Base-by-base conservation (phyloP, 1,140 invertebrate species). In the Macrosteles quadrilineatus region DNA sequence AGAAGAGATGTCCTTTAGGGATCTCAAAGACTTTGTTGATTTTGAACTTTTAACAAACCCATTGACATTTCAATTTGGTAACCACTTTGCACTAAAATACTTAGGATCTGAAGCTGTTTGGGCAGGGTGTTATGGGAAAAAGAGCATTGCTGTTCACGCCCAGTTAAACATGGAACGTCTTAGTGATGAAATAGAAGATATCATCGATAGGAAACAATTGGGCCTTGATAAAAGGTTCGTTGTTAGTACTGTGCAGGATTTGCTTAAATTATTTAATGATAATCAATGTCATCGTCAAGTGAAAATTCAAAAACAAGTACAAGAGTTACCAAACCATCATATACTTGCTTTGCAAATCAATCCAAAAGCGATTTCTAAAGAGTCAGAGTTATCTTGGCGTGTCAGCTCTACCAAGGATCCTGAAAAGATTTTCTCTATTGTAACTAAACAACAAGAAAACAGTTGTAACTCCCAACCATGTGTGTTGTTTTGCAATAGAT, bases 141-240 rank as follows among this genome's bases (percentile, higher is more conserved):
- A 25, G 23, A 21, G 31, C 19, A 57, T 68, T 3, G 50, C 50
- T 40, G 21, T 71, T 2, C 32, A 67, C 32, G 70, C 59, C 25
- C 70, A 67, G n/a, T 36, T 71, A 21, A 67, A 71, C 36, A 47
- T 68, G 14, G 70, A 71, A 27, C 57, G 29, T 14, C 30, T 67
- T 11, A 67, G 47, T 40, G 68, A 67, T 64, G 57, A 71, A 64
- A 32, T 71, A 17, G 19, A 55, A 63, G 63, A 55, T 27, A 25
- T 71, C 31, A 27, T 66, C 36, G 47, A 71, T 25, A 45, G 32
- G 19, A 29, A 59, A 43, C 32, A 36, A 6, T 36, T 6, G 4
- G n/a, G n/a, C n/a, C n/a, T n/a, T n/a, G 67, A 62, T 29, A 32
- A 40, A 21, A 68, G 62, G 32, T 62, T 67, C 4, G 21, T 71